Conservation (phyloP, 2,113 vertebrate species). For the Stercorarius parasiticus region DNA sequence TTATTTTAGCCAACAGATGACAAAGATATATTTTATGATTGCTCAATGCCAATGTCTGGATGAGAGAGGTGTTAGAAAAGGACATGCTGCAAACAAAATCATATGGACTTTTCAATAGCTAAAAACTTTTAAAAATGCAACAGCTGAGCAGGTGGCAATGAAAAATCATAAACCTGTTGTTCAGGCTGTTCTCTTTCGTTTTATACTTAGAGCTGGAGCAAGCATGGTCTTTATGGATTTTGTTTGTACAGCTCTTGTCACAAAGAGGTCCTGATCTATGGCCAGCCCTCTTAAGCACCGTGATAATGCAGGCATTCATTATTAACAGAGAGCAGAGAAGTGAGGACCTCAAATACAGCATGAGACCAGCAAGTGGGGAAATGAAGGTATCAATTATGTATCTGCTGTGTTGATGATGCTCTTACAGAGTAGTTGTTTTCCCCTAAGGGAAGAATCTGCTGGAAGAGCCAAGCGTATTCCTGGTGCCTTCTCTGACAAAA, state of each 20-base stretch:
- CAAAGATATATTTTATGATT: not conserved
- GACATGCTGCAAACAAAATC: not conserved
- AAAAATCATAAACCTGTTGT: not conserved
- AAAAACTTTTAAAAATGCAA: not conserved
- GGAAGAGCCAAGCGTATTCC: not conserved
- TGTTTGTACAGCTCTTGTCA: not conserved
- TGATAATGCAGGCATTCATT: not conserved
- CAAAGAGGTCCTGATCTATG: not conserved
- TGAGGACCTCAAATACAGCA: not conserved
- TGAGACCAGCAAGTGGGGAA: not conserved
- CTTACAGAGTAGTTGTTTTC: not conserved
- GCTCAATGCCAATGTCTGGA: not conserved
- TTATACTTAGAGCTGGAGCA: not conserved
- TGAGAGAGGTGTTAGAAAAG: not conserved
- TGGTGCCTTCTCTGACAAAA: not conserved
- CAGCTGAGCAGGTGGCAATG: not conserved
- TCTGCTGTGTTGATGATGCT: not conserved
- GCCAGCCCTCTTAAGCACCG: not conserved
- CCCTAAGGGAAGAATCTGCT: not conserved
- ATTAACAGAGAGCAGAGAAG: not conserved
- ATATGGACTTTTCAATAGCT: not conserved
- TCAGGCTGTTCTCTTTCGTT: not conserved
- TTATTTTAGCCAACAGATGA: not conserved
- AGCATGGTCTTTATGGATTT: not conserved
- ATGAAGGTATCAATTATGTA: conserved; percentile 10